phyloP scores from a whole-genome alignment of 2,797 vertebrate genomes.

The Salmo trutta region DNA sequence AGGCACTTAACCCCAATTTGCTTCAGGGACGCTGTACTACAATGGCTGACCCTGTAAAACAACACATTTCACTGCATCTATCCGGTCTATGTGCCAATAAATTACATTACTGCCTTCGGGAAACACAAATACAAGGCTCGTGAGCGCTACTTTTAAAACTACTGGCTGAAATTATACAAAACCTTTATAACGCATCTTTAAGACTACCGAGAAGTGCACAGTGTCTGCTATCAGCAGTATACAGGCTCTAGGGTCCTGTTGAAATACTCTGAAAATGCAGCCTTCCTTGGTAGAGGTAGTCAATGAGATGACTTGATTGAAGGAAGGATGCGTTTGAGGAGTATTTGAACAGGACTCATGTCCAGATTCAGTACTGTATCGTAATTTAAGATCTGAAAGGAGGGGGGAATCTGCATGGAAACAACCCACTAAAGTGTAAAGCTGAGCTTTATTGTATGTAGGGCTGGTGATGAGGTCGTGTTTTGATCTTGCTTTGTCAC shows the following conservation, averaged over 20 bases:
- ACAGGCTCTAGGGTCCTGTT: neutral
- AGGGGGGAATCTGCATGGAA: neutral
- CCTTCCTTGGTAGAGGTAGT: neutral
- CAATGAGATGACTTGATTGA: neutral
- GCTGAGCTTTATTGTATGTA: conserved; percentile 65
- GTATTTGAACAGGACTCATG: neutral
- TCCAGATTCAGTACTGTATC: neutral
- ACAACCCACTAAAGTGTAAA: conserved; percentile 53
- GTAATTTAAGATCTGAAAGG: neutral
- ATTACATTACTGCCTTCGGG: too few species aligned
- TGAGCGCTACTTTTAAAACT: too few species aligned
- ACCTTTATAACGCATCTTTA: too few species aligned
- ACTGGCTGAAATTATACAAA: too few species aligned
- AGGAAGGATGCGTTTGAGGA: neutral
- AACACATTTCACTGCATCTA: too few species aligned
- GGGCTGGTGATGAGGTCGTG: conserved; percentile 61
- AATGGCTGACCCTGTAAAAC: too few species aligned
- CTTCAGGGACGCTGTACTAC: too few species aligned
- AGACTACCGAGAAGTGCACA: neutral
- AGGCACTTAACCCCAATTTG: too few species aligned
- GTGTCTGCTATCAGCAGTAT: neutral
- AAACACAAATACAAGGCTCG: too few species aligned
- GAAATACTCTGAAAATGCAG: neutral
- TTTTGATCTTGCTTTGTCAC: conserved; percentile 69
- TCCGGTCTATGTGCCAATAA: too few species aligned